Conservation (phyloP, 2,888 invertebrate species). For the Lepidochrysops patricia region DNA sequence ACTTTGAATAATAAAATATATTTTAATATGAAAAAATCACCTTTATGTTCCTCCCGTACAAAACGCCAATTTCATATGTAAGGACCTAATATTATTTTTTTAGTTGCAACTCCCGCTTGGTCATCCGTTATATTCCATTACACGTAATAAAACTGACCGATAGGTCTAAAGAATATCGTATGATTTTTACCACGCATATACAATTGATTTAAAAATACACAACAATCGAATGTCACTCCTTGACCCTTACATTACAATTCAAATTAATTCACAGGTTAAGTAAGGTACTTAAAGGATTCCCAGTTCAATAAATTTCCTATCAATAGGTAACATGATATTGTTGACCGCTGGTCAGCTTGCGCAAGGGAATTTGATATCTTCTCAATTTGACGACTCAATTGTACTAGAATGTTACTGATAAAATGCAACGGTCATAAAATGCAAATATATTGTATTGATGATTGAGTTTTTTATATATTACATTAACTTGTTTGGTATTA, state of each 20-base stretch:
- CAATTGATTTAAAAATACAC: constrained; percentile 7
- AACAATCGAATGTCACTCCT: constrained; percentile 18
- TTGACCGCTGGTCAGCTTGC: constrained; percentile 67
- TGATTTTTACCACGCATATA: background rate
- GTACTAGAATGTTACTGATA: background rate
- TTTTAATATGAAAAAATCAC: too few species aligned
- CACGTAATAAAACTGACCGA: background rate
- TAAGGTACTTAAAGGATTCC: constrained; percentile 20
- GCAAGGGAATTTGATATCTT: background rate
- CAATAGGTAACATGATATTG: constrained; percentile 55
- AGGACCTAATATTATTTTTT: too few species aligned
- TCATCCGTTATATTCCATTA: background rate
- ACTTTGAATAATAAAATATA: too few species aligned
- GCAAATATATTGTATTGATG: background rate
- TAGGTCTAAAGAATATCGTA: background rate
- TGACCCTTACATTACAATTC: constrained; percentile 46
- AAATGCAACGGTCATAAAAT: background rate
- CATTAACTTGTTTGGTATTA: too few species aligned
- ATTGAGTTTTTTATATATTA: too few species aligned
- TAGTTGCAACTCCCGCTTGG: too few species aligned
- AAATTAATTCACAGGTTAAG: constrained; percentile 43
- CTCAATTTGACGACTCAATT: background rate
- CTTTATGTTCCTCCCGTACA: too few species aligned
- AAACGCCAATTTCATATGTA: too few species aligned
- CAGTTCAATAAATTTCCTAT: constrained; percentile 57